These are phyloP conservation scores for Amblyjoppa fuscipennis DNA, from an alignment of 2,888 invertebrate species.

Conservation along the genomic window DNA sequence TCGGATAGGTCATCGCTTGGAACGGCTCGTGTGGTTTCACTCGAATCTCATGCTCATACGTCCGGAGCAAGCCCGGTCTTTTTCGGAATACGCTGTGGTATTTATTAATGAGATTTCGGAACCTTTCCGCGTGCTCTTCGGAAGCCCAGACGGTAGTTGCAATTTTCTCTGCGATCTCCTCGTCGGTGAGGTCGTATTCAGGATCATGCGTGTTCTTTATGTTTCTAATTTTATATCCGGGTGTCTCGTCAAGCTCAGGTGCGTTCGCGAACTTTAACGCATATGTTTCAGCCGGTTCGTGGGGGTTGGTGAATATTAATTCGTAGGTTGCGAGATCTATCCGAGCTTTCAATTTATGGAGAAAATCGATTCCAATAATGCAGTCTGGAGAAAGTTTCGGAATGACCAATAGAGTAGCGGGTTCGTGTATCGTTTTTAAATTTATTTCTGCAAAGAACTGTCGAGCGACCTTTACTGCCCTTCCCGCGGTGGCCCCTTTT, in stretches of 20 bases:
- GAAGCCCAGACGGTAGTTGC: neutral
- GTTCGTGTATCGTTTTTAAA: neutral
- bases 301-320: neutral
- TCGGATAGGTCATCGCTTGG: neutral
- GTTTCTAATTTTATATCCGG: neutral
- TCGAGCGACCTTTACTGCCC: neutral
- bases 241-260: neutral
- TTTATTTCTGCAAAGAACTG: neutral
- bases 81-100: neutral
- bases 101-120: neutral
- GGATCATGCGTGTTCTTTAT: neutral
- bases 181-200: neutral
- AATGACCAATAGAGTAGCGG: neutral
- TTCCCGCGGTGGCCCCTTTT: neutral
- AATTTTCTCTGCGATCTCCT: neutral
- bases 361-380: conserved; percentile 4
- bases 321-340: neutral
- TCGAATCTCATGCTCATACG: neutral
- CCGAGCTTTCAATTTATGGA: neutral
- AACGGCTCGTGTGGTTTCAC: neutral
- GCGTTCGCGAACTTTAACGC: too few species aligned
- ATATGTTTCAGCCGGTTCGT: too few species aligned
- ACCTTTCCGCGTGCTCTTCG: neutral
- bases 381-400: neutral
- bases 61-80: neutral